Conservation (phyloP, 1,140 invertebrate genomes). For the Drosophila arizonae region DNA sequence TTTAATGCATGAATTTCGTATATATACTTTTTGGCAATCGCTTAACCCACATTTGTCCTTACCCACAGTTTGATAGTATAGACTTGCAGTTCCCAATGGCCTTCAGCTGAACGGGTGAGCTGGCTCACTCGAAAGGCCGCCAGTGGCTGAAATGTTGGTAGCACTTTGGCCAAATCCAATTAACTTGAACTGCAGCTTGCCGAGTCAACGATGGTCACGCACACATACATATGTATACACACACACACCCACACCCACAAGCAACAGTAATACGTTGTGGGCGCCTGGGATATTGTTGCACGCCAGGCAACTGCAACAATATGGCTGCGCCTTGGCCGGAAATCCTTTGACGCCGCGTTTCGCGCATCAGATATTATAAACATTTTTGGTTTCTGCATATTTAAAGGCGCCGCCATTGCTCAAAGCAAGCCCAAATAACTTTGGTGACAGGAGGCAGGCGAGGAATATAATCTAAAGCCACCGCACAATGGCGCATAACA, state of each 20-base stretch:
- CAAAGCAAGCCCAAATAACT: slow-evolving; percentile 62
- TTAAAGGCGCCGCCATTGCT: slow-evolving; percentile 65
- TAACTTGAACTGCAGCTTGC: slow-evolving; percentile 71
- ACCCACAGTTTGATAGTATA: not conserved
- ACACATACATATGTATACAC: not conserved
- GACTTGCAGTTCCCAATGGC: slow-evolving; percentile 13
- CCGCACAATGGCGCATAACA: slow-evolving; percentile 64
- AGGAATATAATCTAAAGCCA: slow-evolving; percentile 6
- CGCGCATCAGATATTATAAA: slow-evolving; percentile 73
- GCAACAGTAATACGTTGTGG: not conserved
- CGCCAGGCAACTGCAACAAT: not conserved
- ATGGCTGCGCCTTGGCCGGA: slow-evolving; percentile 27
- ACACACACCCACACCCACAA: slow-evolving; percentile 8
- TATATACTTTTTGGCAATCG: too few species aligned
- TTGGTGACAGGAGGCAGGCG: slow-evolving; percentile 55
- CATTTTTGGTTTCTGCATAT: slow-evolving; percentile 77
- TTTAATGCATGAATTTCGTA: too few species aligned
- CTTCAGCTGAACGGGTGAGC: not conserved
- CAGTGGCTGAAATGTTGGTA: slow-evolving; percentile 45
- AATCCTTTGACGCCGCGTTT: slow-evolving; percentile 36
- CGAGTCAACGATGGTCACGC: not conserved
- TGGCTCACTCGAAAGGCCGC: slow-evolving; percentile 56
- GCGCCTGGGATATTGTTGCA: slow-evolving; percentile 7
- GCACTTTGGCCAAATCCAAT: slow-evolving; percentile 77
- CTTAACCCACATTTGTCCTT: too few species aligned